phyloP scores from a whole-genome alignment of 2,888 invertebrate genomes.

The Dynastes grantii region DNA sequence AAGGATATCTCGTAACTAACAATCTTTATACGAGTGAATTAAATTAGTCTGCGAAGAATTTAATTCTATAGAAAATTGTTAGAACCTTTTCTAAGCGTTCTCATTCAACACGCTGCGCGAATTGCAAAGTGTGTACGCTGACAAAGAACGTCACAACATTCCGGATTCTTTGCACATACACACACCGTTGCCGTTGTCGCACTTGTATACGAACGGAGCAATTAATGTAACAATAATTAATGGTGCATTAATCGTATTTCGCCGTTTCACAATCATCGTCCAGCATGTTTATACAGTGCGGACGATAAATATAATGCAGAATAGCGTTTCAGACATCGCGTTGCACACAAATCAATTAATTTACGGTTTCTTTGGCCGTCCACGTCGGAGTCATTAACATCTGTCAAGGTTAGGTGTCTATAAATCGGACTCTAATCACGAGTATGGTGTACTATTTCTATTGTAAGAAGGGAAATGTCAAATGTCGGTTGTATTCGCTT shows the following conservation, averaged over 20 bases:
- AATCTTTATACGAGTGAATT: no score
- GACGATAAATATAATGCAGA: conserved; percentile 16
- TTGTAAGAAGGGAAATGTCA: conserved; percentile 5
- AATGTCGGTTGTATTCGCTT: neutral
- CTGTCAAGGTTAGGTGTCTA: conserved; percentile 14
- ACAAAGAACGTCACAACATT: conserved; percentile 3
- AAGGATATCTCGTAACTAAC: no score
- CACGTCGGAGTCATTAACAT: conserved; percentile 24
- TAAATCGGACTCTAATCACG: neutral
- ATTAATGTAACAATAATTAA: conserved; percentile 18
- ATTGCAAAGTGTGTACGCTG: neutral
- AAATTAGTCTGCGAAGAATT: no score
- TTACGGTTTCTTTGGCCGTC: conserved; percentile 17
- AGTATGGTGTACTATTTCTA: conserved; percentile 1
- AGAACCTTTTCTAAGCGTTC: no score
- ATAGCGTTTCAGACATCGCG: conserved; percentile 15
- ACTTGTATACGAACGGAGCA: neutral
- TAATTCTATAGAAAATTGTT: no score
- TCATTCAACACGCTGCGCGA: neutral
- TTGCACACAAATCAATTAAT: conserved; percentile 24
- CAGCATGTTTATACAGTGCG: conserved; percentile 3
- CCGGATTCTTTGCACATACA: conserved; percentile 5
- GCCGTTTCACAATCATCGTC: neutral
- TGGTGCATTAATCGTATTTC: conserved; percentile 6
- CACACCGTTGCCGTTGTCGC: neutral